These are phyloP conservation scores for Cotesia chilonis DNA, from an alignment of 1,140 invertebrate genomes.

Conservation along the genomic window DNA sequence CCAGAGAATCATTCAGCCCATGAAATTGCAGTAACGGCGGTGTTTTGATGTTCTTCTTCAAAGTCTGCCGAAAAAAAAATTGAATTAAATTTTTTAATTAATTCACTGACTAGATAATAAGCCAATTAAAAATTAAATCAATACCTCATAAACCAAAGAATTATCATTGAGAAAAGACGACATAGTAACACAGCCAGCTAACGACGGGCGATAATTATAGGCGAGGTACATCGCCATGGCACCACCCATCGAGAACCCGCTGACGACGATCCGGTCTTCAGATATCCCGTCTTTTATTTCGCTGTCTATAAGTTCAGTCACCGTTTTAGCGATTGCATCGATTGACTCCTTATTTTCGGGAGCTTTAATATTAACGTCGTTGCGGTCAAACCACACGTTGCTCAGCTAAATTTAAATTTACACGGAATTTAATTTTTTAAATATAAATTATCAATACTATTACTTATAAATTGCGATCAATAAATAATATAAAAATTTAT, in stretches of 20 bases:
- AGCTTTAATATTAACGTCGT: slow-evolving; percentile 68
- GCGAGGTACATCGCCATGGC: slow-evolving; percentile 73
- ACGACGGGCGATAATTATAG: slow-evolving; percentile 69
- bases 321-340: slow-evolving; percentile 65
- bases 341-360: slow-evolving; percentile 71
- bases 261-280: slow-evolving; percentile 72
- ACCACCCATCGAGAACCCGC: slow-evolving; percentile 83
- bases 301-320: slow-evolving; percentile 70
- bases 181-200: slow-evolving; percentile 76
- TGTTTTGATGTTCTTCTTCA: slow-evolving; percentile 35
- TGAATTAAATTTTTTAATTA: background rate
- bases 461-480: background rate
- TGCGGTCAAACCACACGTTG: slow-evolving; percentile 78
- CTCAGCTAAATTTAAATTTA: slow-evolving; percentile 55
- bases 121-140: background rate
- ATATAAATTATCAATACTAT: background rate
- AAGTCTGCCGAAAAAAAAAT: slow-evolving; percentile 43
- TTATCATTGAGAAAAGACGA: slow-evolving; percentile 77
- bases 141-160: slow-evolving; percentile 71
- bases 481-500: background rate
- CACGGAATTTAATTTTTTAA: background rate
- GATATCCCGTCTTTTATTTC: slow-evolving; percentile 73
- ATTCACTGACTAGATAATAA: background rate
- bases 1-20: slow-evolving; percentile 64
- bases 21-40: slow-evolving; percentile 59